Conservation (phyloP, 2,888 invertebrate genomes). For the Ramazzottius varieornatus region DNA sequence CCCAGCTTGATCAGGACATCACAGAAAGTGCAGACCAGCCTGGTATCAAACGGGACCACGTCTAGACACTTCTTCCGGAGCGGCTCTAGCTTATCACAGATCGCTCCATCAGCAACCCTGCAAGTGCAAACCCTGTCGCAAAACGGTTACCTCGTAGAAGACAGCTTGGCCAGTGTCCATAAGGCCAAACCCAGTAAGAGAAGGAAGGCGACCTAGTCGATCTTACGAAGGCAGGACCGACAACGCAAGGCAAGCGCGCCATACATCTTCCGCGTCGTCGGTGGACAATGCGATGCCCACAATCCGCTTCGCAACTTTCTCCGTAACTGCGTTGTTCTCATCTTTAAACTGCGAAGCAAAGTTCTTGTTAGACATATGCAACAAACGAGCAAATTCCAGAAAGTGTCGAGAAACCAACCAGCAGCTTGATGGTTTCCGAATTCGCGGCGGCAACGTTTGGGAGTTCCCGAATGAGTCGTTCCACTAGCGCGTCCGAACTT, state of each 20-base stretch:
- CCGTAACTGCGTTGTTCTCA: background rate
- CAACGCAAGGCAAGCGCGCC: background rate
- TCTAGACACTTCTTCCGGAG: background rate
- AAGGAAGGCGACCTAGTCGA: too few species aligned
- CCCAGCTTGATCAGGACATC: background rate
- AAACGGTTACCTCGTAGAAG: too few species aligned
- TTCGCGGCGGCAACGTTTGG: background rate
- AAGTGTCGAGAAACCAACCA: background rate
- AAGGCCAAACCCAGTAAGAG: background rate
- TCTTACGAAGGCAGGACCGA: background rate
- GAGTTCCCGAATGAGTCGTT: background rate
- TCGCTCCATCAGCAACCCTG: background rate
- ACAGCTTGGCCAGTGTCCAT: background rate
- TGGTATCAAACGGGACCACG: background rate
- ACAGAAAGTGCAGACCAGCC: constrained; percentile 1
- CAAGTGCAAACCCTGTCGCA: too few species aligned
- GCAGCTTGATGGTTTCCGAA: background rate
- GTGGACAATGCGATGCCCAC: background rate
- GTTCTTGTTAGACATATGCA: too few species aligned
- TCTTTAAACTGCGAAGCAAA: background rate
- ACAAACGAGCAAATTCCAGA: background rate
- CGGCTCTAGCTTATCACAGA: background rate
- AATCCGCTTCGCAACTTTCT: background rate
- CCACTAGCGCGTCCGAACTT: background rate
- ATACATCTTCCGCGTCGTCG: background rate